Evolutionary conservation across 1,140 invertebrate genomes (phyloP).

Genomic region (Ostrea denselamellosa): DNA sequence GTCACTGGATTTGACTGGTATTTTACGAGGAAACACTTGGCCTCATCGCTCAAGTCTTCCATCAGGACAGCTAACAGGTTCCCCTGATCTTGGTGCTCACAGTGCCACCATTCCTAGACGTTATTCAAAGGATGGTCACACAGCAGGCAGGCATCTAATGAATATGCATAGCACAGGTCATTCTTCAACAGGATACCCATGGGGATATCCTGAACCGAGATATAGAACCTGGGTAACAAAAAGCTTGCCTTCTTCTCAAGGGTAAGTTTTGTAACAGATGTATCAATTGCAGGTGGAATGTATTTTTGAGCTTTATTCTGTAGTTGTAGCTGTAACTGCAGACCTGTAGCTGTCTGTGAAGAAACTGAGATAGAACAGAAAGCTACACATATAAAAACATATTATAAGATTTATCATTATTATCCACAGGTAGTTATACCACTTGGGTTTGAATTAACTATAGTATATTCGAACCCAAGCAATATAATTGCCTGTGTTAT

Average conservation of each 20-base stretch:
- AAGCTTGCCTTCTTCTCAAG: constrained; percentile 41
- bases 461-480: no score
- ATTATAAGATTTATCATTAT: no score
- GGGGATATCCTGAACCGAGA: constrained; percentile 45
- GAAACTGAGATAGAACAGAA: no score
- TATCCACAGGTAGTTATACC: no score
- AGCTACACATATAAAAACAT: no score
- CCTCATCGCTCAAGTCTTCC: constrained; percentile 71
- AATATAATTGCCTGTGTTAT: no score
- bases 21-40: constrained; percentile 65
- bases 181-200: constrained; percentile 13
- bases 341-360: no score
- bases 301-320: no score
- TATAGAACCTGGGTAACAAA: constrained; percentile 53
- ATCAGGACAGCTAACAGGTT: constrained; percentile 51
- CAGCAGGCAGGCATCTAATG: constrained; percentile 21
- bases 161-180: constrained; percentile 43
- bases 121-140: constrained; percentile 47
- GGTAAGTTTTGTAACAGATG: background rate
- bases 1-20: constrained; percentile 64
- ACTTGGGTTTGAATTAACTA: no score
- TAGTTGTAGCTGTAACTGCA: no score
- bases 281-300: background rate
- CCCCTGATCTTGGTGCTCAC: constrained; percentile 26
- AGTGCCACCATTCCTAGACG: constrained; percentile 47